Conservation (phyloP, 92 coral and sea anemone genomes). For the Zoanthus sociatus region DNA sequence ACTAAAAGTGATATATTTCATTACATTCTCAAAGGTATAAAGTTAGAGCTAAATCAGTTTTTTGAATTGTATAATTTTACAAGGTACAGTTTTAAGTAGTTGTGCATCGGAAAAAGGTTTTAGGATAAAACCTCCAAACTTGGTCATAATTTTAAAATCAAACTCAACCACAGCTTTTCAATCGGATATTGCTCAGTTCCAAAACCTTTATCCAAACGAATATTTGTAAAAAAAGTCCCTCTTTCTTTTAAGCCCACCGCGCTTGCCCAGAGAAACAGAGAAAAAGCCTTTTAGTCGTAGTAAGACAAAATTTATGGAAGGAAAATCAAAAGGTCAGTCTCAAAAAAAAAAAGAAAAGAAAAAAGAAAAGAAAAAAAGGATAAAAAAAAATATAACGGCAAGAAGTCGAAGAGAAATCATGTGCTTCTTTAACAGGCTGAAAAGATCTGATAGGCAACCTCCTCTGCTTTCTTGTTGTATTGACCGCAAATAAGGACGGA, state of each 20-base stretch:
- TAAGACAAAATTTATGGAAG: background rate
- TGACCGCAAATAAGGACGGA: constrained; percentile 16
- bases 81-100: background rate
- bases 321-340: background rate
- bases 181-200: background rate
- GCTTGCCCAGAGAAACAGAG: background rate
- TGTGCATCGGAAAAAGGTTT: background rate
- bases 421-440: background rate
- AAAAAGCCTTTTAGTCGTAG: background rate
- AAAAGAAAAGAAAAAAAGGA: background rate
- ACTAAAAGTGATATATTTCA: background rate
- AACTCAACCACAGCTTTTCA: no score
- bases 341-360: background rate
- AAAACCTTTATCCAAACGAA: background rate
- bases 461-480: background rate
- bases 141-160: background rate
- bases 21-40: background rate
- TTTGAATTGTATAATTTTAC: background rate
- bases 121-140: constrained; percentile 8
- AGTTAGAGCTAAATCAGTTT: background rate
- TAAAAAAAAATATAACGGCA: background rate
- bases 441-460: background rate
- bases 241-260: no score
- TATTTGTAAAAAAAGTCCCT: background rate
- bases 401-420: background rate